Base-by-base conservation (phyloP, 1,140 invertebrate species). In the Aricia agestis region DNA sequence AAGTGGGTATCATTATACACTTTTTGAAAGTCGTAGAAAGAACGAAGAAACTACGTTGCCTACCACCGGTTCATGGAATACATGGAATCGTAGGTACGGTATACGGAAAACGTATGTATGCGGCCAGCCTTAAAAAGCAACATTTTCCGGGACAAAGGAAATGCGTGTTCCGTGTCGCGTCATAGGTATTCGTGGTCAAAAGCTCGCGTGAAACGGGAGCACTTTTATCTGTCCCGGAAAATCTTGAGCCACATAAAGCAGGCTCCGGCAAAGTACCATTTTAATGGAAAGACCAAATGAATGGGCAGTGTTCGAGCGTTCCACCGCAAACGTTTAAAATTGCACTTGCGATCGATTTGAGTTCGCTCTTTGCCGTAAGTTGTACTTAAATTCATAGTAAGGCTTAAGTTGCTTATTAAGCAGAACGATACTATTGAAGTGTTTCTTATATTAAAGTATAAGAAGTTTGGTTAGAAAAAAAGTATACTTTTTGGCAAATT, bases 231-330 rank as follows among this genome's bases (percentile, higher is more conserved):
- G 59, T 19, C 19, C 17, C 59, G 17, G 59, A 63, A 63, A 63
- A 19, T 63, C 59, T 63, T 63, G 18, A 63, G 59, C 17, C 19
- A 63, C 59, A 63, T 19, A 63, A 19, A 63, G 59, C 17, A 11
- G 59, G 10, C 18, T 63, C 10, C 17, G 10, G 18, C 17, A 70
- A 73, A 70, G 65, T 66, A 73, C 72, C 68, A 65, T 73, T 70
- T 73, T 70, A 73, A 69, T 73, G 72, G 66, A 68, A 68, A 52
- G 58, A 58, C 67, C 59, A 72, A 68, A 72, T 72, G 72, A 73
- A 73, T 69, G 32, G 72, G 63, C 68, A 69, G 66, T 67, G 68
- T 73, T 61, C 67, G 72, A 69, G 66, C 57, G n/a, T 41, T 36
- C n/a, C 66, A 72, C 68, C 71, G 59, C 71, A 68, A 72, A 41